A percentile compares a stretch with the other conserved stretches of the same genome.
phyloP scores from a whole-genome alignment of 53 echinoderm and acorn worm species.

The Holothuria scabra region DNA sequence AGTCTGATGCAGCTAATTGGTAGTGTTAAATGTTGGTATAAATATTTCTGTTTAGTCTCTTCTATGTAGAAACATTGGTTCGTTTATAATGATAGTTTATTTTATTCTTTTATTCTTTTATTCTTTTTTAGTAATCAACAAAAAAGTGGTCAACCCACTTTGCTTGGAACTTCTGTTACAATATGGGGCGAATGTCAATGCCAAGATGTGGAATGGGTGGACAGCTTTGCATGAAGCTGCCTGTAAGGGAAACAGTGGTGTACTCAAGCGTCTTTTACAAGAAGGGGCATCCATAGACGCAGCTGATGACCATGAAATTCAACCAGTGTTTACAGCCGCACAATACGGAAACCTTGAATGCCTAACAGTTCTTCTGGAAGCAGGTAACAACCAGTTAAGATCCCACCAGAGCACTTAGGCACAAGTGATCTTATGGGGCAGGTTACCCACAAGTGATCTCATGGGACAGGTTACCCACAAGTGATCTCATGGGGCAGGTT shows the following conservation, averaged over 20 bases:
- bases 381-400: slow-evolving; percentile 48
- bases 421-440: no score
- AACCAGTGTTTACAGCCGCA: slow-evolving; percentile 81
- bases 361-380: slow-evolving; percentile 66
- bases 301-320: slow-evolving; percentile 69
- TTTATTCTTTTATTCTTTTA: no score
- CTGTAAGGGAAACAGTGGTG: slow-evolving; percentile 55
- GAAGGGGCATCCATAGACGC: slow-evolving; percentile 60
- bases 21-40: no score
- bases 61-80: no score
- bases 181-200: slow-evolving; percentile 62
- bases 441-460: no score
- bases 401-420: no score
- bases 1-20: no score
- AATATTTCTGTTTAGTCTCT: no score
- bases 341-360: slow-evolving; percentile 83
- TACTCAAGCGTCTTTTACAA: slow-evolving; percentile 57
- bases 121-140: slow-evolving; percentile 2
- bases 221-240: slow-evolving; percentile 83
- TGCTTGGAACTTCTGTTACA: slow-evolving; percentile 32
- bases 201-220: slow-evolving; percentile 72
- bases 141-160: slow-evolving; percentile 16
- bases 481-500: no score
- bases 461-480: no score
- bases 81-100: no score